Evolutionary conservation across 2,797 vertebrate genomes (phyloP), one percentile per base, ranked within the genome.

Genomic region (Lepus townsendii): DNA sequence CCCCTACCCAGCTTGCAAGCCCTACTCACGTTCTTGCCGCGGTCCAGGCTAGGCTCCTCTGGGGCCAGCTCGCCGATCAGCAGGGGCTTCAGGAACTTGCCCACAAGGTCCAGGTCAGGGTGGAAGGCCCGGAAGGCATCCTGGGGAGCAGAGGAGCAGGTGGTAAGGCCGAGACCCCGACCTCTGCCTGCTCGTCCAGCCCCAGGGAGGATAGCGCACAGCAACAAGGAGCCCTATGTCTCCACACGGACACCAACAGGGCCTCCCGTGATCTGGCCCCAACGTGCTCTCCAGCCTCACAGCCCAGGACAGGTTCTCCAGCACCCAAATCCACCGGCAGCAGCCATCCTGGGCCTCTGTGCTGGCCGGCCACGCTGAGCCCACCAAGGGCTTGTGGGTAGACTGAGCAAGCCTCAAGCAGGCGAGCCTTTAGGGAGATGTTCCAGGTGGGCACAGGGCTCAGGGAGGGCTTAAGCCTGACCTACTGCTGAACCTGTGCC

Each of bases 41-140:
- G 97, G 96, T 99, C 99, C 65, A 99, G 99, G 97, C 98, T 99
- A 35, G 99, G 99, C 93, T 99, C 99, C 4, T 99, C 98, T 0
- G 98, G 98, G 27, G 98, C 99, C 71, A 99, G 98, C 96, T 99
- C 99, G 73, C 99, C 99, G 0, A 99, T 98, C 94, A 99, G 98
- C 89, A 99, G 96, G 0, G 99, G 99, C 98, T 99, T 99, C 97
- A 99, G 95, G 98, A 99, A 99, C 98, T 99, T 99, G 66, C 98
- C 97, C 87, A 99, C 99, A 80, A 99, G 99, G 60, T 97, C 98
- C 20, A 97, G 97, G 85, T 99, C 98, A 1, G 98, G 99, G 47
- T 99, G 99, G 98, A 99, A 99, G 75, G 99, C 99, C 3, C 93
- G 95, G 96, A 99, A 99, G 0, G 99, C 99, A 27, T 99, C 99